These are phyloP conservation scores for Plecotus auritus DNA, from an alignment of 2,113 vertebrate species.

Conservation along the genomic window DNA sequence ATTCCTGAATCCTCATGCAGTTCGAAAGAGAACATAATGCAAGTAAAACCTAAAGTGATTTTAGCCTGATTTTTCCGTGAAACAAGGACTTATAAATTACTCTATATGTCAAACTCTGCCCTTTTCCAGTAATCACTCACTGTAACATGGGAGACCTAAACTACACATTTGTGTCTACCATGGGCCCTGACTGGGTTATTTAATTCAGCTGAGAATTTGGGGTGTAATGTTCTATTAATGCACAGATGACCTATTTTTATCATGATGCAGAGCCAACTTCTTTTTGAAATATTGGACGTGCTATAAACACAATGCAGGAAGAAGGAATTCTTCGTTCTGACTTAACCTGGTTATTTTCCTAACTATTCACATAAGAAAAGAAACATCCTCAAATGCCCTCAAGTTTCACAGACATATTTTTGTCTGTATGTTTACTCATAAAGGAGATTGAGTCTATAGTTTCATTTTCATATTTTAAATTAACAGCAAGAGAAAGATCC, in stretches of 20 bases:
- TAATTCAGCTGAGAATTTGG: constrained; percentile 48
- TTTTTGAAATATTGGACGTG: constrained; percentile 20
- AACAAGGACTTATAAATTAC: constrained; percentile 48
- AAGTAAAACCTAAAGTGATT: constrained; percentile 48
- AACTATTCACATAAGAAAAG: neutral
- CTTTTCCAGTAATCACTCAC: constrained; percentile 33
- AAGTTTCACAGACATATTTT: constrained; percentile 5
- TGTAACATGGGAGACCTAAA: constrained; percentile 33
- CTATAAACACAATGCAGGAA: neutral
- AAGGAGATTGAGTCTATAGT: neutral
- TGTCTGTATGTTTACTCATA: neutral
- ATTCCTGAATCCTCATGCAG: neutral
- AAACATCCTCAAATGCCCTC: neutral
- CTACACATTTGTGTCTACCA: constrained; percentile 17
- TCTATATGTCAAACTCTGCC: constrained; percentile 35
- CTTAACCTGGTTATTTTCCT: neutral
- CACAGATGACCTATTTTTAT: constrained; percentile 17
- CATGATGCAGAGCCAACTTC: constrained; percentile 27
- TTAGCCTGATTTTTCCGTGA: constrained; percentile 33
- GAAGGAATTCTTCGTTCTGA: constrained; percentile 11
- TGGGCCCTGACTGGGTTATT: neutral
- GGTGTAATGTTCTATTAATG: constrained; percentile 46
- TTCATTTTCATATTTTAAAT: constrained; percentile 42
- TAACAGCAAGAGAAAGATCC: neutral
- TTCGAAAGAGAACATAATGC: constrained; percentile 16